Evolutionary conservation across 1,140 invertebrate species (phyloP).

Genomic region (Zaprionus nigranus): DNA sequence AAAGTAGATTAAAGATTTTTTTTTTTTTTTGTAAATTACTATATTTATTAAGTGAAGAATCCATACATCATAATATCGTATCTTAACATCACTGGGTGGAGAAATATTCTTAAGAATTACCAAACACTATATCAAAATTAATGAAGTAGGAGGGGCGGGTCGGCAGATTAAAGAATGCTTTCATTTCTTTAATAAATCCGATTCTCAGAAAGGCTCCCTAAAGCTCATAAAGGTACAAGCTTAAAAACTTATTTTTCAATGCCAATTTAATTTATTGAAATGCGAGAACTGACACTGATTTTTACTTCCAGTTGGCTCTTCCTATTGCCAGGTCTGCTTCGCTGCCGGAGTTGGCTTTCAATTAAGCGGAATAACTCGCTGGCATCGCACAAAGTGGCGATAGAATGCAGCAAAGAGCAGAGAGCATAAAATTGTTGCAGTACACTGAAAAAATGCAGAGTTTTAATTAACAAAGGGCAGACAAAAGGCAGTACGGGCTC

Average conservation of each 20-base stretch:
- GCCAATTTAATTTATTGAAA: constrained; percentile 60
- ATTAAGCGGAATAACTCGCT: constrained; percentile 54
- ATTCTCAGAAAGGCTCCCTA: neutral
- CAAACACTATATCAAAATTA: too few species aligned
- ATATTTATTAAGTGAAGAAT: too few species aligned
- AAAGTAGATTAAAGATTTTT: too few species aligned
- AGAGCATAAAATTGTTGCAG: constrained; percentile 39
- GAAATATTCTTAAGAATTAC: too few species aligned
- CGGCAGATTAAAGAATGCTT: neutral
- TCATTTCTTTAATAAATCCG: too few species aligned
- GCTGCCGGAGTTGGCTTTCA: constrained; percentile 37
- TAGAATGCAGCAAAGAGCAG: constrained; percentile 21
- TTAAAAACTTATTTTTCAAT: neutral
- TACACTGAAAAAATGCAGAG: constrained; percentile 19
- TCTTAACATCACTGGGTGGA: too few species aligned
- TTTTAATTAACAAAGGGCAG: constrained; percentile 51
- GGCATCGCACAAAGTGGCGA: neutral
- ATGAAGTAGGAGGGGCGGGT: too few species aligned
- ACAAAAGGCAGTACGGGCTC: constrained; percentile 45
- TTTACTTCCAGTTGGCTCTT: constrained; percentile 5
- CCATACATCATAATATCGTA: too few species aligned
- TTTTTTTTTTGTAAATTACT: too few species aligned
- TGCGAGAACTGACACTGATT: constrained; percentile 12
- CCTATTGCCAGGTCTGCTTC: neutral
- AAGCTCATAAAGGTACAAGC: neutral